Evolutionary conservation across 2,797 vertebrate genomes (phyloP).

Genomic region (Peromyscus eremicus): DNA sequence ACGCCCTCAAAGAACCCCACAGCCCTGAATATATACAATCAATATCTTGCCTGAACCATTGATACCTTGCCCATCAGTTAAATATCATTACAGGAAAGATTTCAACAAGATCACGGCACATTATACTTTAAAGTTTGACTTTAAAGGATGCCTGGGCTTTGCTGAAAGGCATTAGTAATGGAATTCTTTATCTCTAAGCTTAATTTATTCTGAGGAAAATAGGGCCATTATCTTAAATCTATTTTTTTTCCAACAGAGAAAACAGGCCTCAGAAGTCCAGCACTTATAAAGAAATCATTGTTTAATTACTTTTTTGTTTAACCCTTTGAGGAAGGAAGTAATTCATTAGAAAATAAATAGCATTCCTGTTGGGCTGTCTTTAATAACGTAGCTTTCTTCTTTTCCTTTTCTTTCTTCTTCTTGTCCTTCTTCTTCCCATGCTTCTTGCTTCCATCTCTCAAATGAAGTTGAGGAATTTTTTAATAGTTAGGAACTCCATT

Average conservation of each 20-base stretch:
- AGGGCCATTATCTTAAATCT: slow-evolving; percentile 90
- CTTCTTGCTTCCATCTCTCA: background rate
- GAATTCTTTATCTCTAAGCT: slow-evolving; percentile 89
- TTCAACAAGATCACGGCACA: slow-evolving; percentile 86
- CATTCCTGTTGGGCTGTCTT: fast-evolving
- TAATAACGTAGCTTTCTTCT: background rate
- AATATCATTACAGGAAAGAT: slow-evolving; percentile 90
- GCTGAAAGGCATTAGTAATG: slow-evolving; percentile 90
- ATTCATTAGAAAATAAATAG: slow-evolving; percentile 18
- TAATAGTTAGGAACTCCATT: background rate
- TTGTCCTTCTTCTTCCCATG: fast-evolving
- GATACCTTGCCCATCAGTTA: slow-evolving; percentile 89
- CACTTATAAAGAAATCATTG: slow-evolving; percentile 85
- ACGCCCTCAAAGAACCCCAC: slow-evolving; percentile 74
- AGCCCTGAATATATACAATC: slow-evolving; percentile 86
- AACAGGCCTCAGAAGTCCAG: slow-evolving; percentile 86
- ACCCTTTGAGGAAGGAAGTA: slow-evolving; percentile 72
- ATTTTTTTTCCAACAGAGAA: slow-evolving; percentile 79
- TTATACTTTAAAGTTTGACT: slow-evolving; percentile 89
- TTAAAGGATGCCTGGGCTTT: slow-evolving; percentile 88
- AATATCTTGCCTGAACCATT: slow-evolving; percentile 86
- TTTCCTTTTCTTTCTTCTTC: background rate
- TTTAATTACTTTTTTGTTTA: slow-evolving; percentile 87
- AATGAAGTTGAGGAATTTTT: background rate
- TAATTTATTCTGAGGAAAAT: slow-evolving; percentile 91